phyloP scores from a whole-genome alignment of 2,888 invertebrate species.

The Drosophila infuscata region DNA sequence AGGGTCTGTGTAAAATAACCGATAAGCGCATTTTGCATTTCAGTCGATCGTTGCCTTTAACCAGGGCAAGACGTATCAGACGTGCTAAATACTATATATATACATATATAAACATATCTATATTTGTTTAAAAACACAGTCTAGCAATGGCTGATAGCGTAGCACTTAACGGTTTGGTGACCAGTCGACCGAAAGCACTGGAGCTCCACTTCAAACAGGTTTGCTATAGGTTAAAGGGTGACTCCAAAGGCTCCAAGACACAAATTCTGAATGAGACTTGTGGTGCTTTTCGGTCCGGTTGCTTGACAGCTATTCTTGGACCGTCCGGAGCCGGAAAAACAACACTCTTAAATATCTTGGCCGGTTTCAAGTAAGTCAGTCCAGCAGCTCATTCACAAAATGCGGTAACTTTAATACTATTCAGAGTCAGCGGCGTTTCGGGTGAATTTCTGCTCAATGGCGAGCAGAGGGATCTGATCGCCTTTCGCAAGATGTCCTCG shows the following conservation, averaged over 20 bases:
- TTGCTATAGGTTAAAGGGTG: constrained; percentile 62
- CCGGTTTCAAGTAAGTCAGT: constrained; percentile 88
- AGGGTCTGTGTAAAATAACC: not conserved
- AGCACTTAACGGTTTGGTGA: constrained; percentile 30
- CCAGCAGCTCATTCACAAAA: rapidly evolving
- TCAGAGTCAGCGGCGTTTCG: constrained; percentile 83
- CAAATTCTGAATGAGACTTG: constrained; percentile 86
- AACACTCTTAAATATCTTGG: constrained; percentile 90
- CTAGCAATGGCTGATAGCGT: constrained; percentile 58
- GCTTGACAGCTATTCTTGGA: constrained; percentile 88
- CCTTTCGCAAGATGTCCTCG: constrained; percentile 87
- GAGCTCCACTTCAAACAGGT: constrained; percentile 75
- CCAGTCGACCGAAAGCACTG: constrained; percentile 37
- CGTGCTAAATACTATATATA: not conserved
- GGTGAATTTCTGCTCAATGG: constrained; percentile 91
- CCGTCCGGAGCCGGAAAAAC: constrained; percentile 92
- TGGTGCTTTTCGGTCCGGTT: constrained; percentile 88
- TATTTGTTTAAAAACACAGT: not conserved
- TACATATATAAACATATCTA: not conserved
- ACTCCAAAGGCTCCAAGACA: constrained; percentile 39
- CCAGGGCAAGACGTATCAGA: not conserved
- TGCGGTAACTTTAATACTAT: not conserved
- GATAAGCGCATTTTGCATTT: constrained; percentile 29
- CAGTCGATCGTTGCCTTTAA: constrained; percentile 20
- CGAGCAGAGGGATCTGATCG: constrained; percentile 87